Base-by-base conservation (phyloP, 2,888 invertebrate species). In the Drosophila infuscata region DNA sequence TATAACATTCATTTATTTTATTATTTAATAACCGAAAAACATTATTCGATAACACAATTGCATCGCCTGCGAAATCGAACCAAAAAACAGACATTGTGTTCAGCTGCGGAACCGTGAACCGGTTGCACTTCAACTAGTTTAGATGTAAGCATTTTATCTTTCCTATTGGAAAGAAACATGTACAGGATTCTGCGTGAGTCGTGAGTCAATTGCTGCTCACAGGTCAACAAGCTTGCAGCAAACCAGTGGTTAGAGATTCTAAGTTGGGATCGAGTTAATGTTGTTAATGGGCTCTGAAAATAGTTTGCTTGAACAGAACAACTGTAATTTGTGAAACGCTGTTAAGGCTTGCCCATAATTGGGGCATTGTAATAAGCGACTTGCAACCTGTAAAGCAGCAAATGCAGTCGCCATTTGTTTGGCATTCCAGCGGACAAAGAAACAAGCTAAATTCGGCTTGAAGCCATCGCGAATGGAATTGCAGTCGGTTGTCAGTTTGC, bases 361-460 rank as follows among this genome's bases (percentile, higher is more conserved):
- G 74, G 76, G 74, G 81, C 78, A 67, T 81, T 70, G 65, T 80
- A 85, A 80, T 82, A 77, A 77, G 70, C 73, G 74, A 52, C 43
- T 58, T n/a, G 46, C 66, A 59, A 68, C 66, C 56, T 30, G 46
- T 5, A 46, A 46, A 8, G 46, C 15, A 46, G 46, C 49, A 38
- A 57, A 41, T 17, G 11, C 33, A 70, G 58, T 64, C 58, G 59
- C 75, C 62, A 68, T 79, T 79, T 79, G 68, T 81, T 82, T 81
- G 76, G 75, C 76, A 76, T 71, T 35, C 33, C 43, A 51, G 30
- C 20, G 77, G 30, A 11, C 11, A 6, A 30, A 73, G 75, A 71
- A 82, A 58, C 71, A 65, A 35, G 49, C 61, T 72, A 64, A 70
- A 72, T 49, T 49, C 35, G 35, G 29, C 12, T 36, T 29, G 30